These are phyloP conservation scores for Nannoperca obscura DNA, from an alignment of 2,797 vertebrate genomes.

Conservation along the genomic window DNA sequence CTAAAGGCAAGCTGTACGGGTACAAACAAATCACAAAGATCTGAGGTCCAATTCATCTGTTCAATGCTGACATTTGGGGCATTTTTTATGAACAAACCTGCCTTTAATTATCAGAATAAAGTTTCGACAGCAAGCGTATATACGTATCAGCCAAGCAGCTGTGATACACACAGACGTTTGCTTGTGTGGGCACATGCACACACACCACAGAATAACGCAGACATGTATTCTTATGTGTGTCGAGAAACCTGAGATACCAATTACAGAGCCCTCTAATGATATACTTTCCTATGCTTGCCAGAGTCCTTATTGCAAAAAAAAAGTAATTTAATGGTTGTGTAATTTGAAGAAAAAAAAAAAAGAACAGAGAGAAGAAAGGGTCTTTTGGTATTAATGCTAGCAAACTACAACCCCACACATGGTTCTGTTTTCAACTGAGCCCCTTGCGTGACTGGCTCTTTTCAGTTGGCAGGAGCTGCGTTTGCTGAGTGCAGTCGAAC, in stretches of 20 bases:
- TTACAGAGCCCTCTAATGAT: constrained; percentile 72
- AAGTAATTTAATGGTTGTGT: constrained; percentile 74
- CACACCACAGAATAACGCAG: constrained; percentile 24
- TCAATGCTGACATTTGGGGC: background rate
- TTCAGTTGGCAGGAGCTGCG: constrained; percentile 74
- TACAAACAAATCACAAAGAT: constrained; percentile 3
- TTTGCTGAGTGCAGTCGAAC: constrained; percentile 69
- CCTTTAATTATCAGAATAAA: constrained; percentile 43
- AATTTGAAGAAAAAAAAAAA: constrained; percentile 53
- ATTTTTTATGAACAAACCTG: constrained; percentile 24
- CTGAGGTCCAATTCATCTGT: background rate
- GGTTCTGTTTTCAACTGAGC: constrained; percentile 85
- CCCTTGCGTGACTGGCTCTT: constrained; percentile 84
- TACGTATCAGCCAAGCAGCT: constrained; percentile 54
- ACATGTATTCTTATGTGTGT: constrained; percentile 47
- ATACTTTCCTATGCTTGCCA: constrained; percentile 81
- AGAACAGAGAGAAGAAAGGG: constrained; percentile 59
- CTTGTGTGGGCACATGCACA: background rate
- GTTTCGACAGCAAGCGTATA: constrained; percentile 26
- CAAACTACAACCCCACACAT: constrained; percentile 83
- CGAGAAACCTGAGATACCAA: constrained; percentile 74
- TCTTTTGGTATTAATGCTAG: constrained; percentile 80
- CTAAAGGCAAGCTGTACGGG: background rate
- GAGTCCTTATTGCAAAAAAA: constrained; percentile 59
- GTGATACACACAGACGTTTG: constrained; percentile 44